A percentile compares a stretch with the other conserved stretches of the same genome.
Evolutionary conservation across 2,113 vertebrate genomes (phyloP).

Genomic region (Amia ocellicauda): DNA sequence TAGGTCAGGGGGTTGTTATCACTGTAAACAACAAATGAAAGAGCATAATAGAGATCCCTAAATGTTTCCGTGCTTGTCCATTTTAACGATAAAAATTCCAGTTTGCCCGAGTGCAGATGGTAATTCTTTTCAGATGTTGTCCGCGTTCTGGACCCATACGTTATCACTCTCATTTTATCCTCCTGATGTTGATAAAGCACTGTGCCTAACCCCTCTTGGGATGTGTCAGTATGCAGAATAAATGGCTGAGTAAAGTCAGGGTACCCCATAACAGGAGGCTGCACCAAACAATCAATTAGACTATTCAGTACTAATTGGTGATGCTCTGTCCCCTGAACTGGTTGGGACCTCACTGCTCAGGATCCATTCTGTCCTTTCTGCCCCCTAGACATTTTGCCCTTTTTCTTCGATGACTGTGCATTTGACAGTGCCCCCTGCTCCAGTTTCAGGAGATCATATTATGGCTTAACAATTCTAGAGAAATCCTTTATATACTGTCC

Average conservation of each 20-base stretch:
- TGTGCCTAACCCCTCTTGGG: neutral
- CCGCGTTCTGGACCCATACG: neutral
- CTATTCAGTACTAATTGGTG: no score
- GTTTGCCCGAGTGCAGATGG: conserved; percentile 3
- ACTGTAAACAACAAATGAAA: conserved; percentile 4
- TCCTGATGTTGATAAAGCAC: neutral
- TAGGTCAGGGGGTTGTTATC: conserved; percentile 5
- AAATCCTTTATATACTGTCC: no score
- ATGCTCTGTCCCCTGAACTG: no score
- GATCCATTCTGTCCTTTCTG: no score
- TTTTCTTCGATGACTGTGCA: no score
- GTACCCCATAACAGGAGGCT: neutral
- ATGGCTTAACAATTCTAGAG: no score
- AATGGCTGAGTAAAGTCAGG: neutral
- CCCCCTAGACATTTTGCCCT: no score
- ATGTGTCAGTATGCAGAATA: neutral
- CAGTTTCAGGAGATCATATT: no score
- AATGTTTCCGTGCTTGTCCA: conserved; percentile 1
- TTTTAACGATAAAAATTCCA: conserved; percentile 16
- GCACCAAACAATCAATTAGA: neutral
- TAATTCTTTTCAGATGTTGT: neutral
- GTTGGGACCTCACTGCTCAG: no score
- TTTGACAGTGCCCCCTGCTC: no score
- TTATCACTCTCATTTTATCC: neutral
- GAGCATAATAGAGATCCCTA: neutral